phyloP scores from a whole-genome alignment of 2,113 vertebrate genomes.

The Centropus unirufus region DNA sequence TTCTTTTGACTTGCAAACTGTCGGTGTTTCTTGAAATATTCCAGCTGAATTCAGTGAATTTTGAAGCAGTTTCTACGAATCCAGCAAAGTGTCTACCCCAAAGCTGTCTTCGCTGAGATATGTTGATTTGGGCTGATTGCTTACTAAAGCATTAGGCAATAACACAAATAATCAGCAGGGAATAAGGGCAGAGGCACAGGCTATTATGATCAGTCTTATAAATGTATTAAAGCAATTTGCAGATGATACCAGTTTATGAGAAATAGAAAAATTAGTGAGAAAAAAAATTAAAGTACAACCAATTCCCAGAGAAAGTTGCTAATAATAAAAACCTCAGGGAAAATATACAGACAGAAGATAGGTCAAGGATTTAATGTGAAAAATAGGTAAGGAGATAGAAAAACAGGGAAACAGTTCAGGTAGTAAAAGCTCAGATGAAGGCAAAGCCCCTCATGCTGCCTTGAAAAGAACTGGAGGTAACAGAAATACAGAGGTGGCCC shows the following conservation, averaged over 20 bases:
- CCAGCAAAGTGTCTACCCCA: neutral
- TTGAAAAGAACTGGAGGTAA: neutral
- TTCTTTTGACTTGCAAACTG: neutral
- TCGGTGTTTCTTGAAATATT: neutral
- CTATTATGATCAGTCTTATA: neutral
- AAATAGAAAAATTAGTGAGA: neutral
- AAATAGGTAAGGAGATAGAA: neutral
- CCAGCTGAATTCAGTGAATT: neutral
- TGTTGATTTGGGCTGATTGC: neutral
- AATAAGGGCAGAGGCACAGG: neutral
- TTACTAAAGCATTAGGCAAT: neutral
- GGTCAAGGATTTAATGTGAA: neutral
- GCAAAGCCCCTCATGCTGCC: neutral
- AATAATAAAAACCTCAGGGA: neutral
- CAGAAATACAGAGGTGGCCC: neutral
- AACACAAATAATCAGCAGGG: neutral
- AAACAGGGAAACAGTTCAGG: neutral
- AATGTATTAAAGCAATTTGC: conserved; percentile 26
- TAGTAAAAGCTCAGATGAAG: neutral
- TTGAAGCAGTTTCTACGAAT: neutral
- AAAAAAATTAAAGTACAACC: neutral
- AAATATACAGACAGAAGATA: neutral
- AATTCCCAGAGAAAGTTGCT: neutral
- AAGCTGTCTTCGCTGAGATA: neutral
- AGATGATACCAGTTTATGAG: neutral